These are phyloP conservation scores for Turritopsis dohrnii DNA, from an alignment of 30 jellyfish, hydroid and myxozoan genomes.

Conservation along the genomic window DNA sequence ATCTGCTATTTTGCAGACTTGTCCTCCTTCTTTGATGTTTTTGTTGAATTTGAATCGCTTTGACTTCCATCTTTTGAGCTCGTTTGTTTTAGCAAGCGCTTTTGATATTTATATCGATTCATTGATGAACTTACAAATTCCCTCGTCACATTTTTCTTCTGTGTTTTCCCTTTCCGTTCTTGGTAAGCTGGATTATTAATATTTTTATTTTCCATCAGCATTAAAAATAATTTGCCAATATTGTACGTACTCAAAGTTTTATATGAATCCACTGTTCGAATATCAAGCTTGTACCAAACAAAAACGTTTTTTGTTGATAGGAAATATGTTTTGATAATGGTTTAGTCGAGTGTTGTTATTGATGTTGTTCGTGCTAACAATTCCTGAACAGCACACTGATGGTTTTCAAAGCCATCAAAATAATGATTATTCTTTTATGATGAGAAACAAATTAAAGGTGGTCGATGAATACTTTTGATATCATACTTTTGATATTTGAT, in stretches of 20 bases:
- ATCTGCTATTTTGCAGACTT: neutral
- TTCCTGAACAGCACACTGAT: neutral
- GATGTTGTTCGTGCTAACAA: neutral
- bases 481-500: no score
- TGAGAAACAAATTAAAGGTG: neutral
- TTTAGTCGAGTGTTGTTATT: neutral
- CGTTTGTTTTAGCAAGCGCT: neutral
- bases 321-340: neutral
- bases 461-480: no score
- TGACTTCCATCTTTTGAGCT: neutral
- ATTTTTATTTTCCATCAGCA: neutral
- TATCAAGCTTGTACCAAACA: neutral
- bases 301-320: neutral
- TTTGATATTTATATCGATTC: neutral
- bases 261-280: neutral
- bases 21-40: neutral
- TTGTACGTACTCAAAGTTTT: neutral
- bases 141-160: neutral
- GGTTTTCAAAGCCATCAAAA: neutral
- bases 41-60: neutral
- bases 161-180: slow-evolving; percentile 1
- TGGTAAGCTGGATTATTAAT: neutral
- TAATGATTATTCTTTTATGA: neutral
- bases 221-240: neutral
- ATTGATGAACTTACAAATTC: slow-evolving; percentile 11